Conservation (phyloP, 92 coral and sea anemone species). For the Micromussa lordhowensis region DNA sequence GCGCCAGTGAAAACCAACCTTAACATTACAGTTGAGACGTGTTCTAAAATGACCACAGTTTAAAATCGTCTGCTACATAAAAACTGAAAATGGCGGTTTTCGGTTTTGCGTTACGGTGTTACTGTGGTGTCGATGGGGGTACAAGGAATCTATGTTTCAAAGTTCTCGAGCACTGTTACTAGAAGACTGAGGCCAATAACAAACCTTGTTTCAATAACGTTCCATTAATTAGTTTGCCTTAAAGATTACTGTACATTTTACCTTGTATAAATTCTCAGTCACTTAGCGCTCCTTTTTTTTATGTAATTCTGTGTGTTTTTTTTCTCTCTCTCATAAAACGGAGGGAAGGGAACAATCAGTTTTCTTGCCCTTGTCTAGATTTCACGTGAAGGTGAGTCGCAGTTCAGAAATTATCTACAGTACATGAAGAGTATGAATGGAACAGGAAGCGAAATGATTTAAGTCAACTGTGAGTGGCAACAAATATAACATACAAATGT, state of each 20-base stretch:
- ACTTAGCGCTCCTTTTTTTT: background rate
- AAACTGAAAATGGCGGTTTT: background rate
- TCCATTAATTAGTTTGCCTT: background rate
- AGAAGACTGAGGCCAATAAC: background rate
- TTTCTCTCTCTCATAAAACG: background rate
- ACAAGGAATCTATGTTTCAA: background rate
- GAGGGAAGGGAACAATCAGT: constrained; percentile 18
- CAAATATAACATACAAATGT: background rate
- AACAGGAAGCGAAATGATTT: background rate
- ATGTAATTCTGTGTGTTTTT: background rate
- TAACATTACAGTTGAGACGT: no score
- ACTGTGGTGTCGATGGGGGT: background rate
- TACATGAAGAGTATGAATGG: background rate
- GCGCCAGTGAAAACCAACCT: no score
- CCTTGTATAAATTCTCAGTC: background rate
- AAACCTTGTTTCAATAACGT: background rate
- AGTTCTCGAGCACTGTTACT: background rate
- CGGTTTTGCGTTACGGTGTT: background rate
- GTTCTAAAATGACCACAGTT: background rate
- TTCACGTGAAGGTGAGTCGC: background rate
- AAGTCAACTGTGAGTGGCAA: background rate
- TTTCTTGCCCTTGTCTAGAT: background rate
- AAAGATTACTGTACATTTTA: background rate
- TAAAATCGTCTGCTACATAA: background rate
- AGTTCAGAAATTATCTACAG: background rate